Evolutionary conservation across 2,113 vertebrate species (phyloP).

Genomic region (Himantopus leucocephalus): DNA sequence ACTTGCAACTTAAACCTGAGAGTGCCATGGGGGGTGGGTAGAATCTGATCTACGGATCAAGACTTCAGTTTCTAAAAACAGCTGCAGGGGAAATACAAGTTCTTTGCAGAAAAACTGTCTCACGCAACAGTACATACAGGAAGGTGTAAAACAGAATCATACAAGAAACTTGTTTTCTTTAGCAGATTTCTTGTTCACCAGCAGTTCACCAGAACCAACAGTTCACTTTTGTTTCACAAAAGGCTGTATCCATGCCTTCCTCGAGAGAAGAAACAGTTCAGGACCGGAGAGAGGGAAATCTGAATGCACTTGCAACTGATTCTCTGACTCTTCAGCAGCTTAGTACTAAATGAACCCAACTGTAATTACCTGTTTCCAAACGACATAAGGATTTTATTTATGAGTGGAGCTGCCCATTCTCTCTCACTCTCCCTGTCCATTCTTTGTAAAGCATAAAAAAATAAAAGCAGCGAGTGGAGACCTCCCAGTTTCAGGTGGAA

Average conservation of each 20-base stretch:
- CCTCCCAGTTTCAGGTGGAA: neutral
- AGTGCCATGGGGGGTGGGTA: rapidly evolving
- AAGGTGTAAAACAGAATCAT: neutral
- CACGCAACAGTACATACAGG: neutral
- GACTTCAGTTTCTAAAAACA: neutral
- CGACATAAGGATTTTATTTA: neutral
- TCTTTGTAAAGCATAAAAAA: neutral
- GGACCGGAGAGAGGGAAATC: neutral
- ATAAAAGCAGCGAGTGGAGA: neutral
- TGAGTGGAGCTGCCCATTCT: neutral
- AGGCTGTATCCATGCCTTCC: neutral
- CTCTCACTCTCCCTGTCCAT: neutral
- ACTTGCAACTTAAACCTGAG: neutral
- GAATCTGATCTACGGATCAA: neutral
- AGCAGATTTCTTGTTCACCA: neutral
- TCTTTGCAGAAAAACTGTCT: conserved; percentile 3
- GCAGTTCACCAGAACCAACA: neutral
- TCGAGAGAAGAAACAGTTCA: neutral
- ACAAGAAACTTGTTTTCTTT: neutral
- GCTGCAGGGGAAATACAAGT: neutral
- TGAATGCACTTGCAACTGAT: neutral
- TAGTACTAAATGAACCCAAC: neutral
- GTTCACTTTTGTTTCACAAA: neutral
- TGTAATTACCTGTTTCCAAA: neutral
- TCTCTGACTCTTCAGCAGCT: neutral